Base-by-base conservation (phyloP, 1,140 invertebrate genomes). In the Coboldia fuscipes region DNA sequence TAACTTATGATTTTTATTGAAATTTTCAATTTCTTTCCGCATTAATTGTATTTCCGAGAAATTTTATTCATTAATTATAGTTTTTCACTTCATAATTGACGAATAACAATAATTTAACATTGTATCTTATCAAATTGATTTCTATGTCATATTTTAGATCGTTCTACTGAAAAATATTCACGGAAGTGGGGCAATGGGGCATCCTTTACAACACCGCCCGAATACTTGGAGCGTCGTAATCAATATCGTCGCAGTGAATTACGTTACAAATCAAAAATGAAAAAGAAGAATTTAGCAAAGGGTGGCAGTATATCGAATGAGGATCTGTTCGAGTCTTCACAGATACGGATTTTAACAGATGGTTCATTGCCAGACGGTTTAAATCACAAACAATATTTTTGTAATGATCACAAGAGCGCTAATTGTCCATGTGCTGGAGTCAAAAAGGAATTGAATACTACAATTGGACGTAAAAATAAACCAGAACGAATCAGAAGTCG, bases 171-270 rank as follows among this genome's bases (percentile, higher is more conserved):
- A 35, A 51, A 51, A 35, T 53, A 45, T 31, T 47, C 45, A n/a
- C 53, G 52, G 51, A 54, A 53, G 40, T 55, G 52, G 52, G 45
- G 45, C 30, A 41, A 48, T 19, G 41, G 54, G 27, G 44, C 42
- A 33, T 29, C 28, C 15, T 47, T 47, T 29, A 12, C 34, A 30
- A 78, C 75, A n/a, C 81, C 84, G 0, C 85, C 86, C 2, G 82
- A 89, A 41, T 92, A 92, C 53, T 57, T 92, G 28, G 84, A 93
- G 49, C 76, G 79, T 66, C 77, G 52, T 20, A 54, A 55, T 34
- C 46, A 51, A 3, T 54, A 48, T 31, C 42, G 52, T 2, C 44
- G 52, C 24, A 55, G 51, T 28, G 52, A 55, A 37, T 50, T 55
- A 3, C 47, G 52, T 3, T 51, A 61, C 71, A 39, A 76, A 70